Base-by-base conservation (phyloP, 2,797 vertebrate species). In the Toxotes lorentzi region DNA sequence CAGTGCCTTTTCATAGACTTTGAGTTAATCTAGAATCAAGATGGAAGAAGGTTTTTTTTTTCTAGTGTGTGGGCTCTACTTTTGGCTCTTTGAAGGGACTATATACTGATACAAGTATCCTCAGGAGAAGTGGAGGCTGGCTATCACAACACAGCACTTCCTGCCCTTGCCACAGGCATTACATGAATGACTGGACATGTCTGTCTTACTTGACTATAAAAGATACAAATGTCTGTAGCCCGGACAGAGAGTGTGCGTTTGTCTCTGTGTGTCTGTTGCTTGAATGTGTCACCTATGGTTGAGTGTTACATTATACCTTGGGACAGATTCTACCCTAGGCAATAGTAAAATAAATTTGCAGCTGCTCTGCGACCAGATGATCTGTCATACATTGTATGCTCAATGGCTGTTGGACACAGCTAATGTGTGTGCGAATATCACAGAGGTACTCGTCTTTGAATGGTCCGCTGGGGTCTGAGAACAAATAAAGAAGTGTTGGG, bases 401-500 rank as follows among this genome's bases (percentile, higher is more conserved):
- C 47, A 76, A 77, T 75, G 47, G 32, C 30, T 73, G 45, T 62
- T 57, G 51, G 70, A 79, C 45, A 24, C 16, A 53, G 41, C 23
- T 62, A 61, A 76, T 66, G 66, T 32, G 58, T 71, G 50, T 47
- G 62, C 1, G 78, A 77, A 57, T 71, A 61, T 74, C 73, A 82
- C 66, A 4, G 79, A 78, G 32, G n/a, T 50, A 68, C 65, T 75
- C 59, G 61, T 73, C 66, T 78, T 38, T 63, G 38, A 79, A 59
- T 7, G 65, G 70, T 68, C 54, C 69, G 64, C 70, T 70, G 59
- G 71, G 58, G 65, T 86, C 66, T 68, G 73, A 84, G 61, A 82
- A 75, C 73, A 85, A 92, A 88, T 83, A 79, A 70, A 84, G 74
- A 85, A 62, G 83, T 67, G 76, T 90, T 84, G 71, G 53, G 79